These are phyloP conservation scores for Gorilla gorilla DNA, from an alignment of 2,113 vertebrate species.

Conservation along the genomic window DNA sequence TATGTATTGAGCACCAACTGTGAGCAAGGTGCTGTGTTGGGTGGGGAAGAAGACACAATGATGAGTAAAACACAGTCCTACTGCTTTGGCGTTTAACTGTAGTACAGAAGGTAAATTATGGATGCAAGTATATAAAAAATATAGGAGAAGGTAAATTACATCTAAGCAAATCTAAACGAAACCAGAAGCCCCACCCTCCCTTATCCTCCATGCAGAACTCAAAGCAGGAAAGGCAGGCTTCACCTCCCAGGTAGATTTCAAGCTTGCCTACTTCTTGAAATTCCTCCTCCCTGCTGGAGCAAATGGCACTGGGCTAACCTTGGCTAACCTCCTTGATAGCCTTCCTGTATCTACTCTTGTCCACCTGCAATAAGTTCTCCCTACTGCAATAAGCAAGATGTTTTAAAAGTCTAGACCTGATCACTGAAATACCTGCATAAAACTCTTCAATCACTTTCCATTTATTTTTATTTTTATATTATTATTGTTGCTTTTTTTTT, in stretches of 20 bases:
- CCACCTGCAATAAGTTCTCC: rapidly evolving
- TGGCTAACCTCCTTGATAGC: not conserved
- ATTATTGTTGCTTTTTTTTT: too few species aligned
- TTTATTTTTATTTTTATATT: not conserved
- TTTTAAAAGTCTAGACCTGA: not conserved
- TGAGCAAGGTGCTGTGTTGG: not conserved
- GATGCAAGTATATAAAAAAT: not conserved
- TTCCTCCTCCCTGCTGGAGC: not conserved
- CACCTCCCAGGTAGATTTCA: not conserved
- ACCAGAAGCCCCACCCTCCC: not conserved
- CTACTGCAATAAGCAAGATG: too few species aligned
- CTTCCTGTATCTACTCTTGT: too few species aligned
- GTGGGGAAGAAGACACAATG: not conserved
- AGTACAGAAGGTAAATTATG: not conserved
- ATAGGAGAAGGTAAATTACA: not conserved
- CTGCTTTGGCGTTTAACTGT: too few species aligned
- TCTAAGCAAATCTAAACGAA: not conserved
- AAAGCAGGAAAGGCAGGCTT: too few species aligned
- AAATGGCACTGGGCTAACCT: not conserved
- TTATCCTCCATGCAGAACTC: rapidly evolving
- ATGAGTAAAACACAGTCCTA: not conserved
- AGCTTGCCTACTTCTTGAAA: not conserved
- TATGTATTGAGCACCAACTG: not conserved
- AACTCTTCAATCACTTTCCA: not conserved
- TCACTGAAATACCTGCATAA: not conserved